Evolutionary conservation across 2,113 vertebrate species (phyloP).

Genomic region (Eretmochelys imbricata): DNA sequence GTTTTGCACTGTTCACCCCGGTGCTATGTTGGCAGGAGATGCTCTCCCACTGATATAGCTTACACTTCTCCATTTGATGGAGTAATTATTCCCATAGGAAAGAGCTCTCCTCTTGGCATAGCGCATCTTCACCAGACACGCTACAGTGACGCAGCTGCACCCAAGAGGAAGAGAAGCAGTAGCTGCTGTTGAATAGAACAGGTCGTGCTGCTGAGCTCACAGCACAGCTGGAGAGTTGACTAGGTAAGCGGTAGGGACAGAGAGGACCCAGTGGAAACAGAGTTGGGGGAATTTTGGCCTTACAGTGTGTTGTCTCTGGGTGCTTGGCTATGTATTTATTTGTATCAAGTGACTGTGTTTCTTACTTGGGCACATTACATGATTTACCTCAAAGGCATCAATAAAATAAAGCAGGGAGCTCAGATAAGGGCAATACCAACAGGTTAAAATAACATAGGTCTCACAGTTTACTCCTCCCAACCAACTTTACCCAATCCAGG

Average conservation of each 20-base stretch:
- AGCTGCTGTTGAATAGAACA: neutral
- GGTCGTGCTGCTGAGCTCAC: neutral
- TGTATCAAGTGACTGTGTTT: neutral
- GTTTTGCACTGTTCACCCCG: no score
- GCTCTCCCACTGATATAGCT: no score
- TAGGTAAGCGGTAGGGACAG: rapidly evolving
- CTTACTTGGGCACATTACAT: neutral
- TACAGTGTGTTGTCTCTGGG: neutral
- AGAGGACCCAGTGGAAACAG: neutral
- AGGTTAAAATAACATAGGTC: neutral
- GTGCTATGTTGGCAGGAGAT: no score
- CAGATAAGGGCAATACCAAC: neutral
- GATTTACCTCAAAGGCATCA: neutral
- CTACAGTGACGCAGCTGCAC: no score
- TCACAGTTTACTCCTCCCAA: neutral
- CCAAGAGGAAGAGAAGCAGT: neutral
- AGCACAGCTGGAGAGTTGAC: neutral
- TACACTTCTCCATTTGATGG: no score
- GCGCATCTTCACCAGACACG: no score
- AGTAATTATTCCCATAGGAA: no score
- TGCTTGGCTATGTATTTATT: neutral
- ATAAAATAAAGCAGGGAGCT: neutral
- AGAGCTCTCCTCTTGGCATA: no score
- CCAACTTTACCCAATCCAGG: neutral
- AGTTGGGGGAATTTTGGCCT: neutral